Evolutionary conservation across 2,888 invertebrate genomes (phyloP).

Genomic region (Thysanoteuthis rhombus): DNA sequence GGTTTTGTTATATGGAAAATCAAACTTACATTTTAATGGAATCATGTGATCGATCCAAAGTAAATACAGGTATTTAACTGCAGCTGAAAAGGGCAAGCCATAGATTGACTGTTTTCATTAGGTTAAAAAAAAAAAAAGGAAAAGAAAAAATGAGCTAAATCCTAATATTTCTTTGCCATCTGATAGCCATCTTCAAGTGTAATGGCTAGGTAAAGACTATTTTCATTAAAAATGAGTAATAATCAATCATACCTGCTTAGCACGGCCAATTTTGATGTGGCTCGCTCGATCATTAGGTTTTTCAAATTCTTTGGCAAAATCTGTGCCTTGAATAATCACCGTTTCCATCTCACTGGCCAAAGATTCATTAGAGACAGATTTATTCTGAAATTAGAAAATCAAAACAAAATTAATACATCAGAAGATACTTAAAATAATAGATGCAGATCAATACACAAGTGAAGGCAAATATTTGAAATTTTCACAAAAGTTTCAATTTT

Average conservation of each 20-base stretch:
- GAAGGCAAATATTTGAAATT: neutral
- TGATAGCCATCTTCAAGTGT: conserved; percentile 1
- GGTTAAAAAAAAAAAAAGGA: neutral
- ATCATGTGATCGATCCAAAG: conserved; percentile 29
- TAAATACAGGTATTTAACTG: conserved; percentile 31
- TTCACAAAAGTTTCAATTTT: neutral
- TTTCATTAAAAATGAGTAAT: neutral
- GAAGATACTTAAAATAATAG: no score
- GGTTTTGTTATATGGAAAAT: conserved; percentile 24
- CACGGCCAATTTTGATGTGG: conserved; percentile 28
- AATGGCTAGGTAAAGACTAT: conserved; percentile 1
- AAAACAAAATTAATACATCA: neutral
- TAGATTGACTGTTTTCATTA: conserved; percentile 27
- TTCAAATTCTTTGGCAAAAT: conserved; percentile 31
- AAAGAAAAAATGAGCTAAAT: neutral
- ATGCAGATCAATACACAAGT: no score
- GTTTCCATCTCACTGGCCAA: conserved; percentile 20
- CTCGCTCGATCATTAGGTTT: conserved; percentile 27
- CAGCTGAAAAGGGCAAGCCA: conserved; percentile 31
- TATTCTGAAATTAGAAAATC: neutral
- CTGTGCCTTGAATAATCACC: conserved; percentile 24
- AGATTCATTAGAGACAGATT: conserved; percentile 20
- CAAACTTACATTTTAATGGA: conserved; percentile 22
- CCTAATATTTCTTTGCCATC: conserved; percentile 28
- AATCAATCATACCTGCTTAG: conserved; percentile 27